phyloP scores from a whole-genome alignment of 1,140 invertebrate species.

The Hyposmocoma kahamanoa region DNA sequence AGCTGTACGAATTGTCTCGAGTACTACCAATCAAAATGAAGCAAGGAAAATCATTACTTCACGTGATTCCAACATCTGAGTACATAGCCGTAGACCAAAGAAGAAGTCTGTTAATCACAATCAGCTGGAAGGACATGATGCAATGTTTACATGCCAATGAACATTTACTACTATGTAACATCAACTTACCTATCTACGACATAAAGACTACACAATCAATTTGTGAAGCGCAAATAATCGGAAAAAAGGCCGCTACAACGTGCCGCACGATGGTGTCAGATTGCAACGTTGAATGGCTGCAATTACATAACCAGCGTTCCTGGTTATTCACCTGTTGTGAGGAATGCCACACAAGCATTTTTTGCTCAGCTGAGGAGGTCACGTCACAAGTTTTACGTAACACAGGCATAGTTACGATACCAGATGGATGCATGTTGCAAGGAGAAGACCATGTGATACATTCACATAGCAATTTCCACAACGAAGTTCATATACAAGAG shows the following conservation, averaged over 20 bases:
- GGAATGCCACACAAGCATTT: not conserved
- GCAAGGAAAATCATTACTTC: not conserved
- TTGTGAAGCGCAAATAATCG: not conserved
- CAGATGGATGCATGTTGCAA: not conserved
- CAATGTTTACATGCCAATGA: not conserved
- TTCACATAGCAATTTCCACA: slow-evolving; percentile 9
- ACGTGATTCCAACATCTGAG: not conserved
- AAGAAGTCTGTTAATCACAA: not conserved
- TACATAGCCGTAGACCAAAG: not conserved
- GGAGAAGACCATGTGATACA: not conserved
- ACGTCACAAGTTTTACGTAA: not conserved
- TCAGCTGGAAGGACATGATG: not conserved
- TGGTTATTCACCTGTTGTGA: slow-evolving; percentile 1
- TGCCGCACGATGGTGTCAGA: not conserved
- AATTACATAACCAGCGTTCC: not conserved
- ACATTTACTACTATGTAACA: not conserved
- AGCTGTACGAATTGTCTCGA: not conserved
- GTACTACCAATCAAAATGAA: not conserved
- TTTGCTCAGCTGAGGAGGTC: not conserved
- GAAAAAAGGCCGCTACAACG: not conserved
- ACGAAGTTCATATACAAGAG: not conserved
- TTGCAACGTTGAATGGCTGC: not conserved
- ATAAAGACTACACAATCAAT: not conserved
- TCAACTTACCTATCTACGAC: not conserved
- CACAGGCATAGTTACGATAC: not conserved